Percentiles rank a stretch among this genome's conserved stretches.
phyloP scores from a whole-genome alignment of 2,797 vertebrate species.

The Setipinna tenuifilis region DNA sequence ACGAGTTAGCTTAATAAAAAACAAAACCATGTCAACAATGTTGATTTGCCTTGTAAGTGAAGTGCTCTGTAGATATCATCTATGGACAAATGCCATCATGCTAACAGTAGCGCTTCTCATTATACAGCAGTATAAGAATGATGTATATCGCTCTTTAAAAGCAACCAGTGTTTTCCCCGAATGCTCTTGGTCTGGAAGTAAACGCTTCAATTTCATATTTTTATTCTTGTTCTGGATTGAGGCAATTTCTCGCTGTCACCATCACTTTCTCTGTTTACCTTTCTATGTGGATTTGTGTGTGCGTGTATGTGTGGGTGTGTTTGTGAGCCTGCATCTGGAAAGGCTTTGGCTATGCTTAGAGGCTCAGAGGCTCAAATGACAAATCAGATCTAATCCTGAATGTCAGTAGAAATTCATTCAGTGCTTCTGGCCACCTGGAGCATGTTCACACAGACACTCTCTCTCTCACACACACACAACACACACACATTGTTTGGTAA shows the following conservation, averaged over 20 bases:
- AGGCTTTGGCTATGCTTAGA: not conserved
- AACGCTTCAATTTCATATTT: not conserved
- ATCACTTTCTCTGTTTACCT: not conserved
- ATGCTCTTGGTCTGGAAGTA: not conserved
- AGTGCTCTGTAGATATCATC: not conserved
- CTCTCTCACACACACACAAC: conserved; percentile 41
- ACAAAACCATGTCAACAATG: not conserved
- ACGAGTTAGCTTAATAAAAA: not conserved
- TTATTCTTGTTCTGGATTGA: not conserved
- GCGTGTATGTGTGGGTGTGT: not conserved
- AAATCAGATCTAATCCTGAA: conserved; percentile 47
- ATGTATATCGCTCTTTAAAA: not conserved
- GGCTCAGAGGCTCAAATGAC: conserved; percentile 37
- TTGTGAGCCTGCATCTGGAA: not conserved
- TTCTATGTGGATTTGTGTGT: not conserved
- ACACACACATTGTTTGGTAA: conserved; percentile 29
- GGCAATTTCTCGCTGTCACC: conserved; percentile 11
- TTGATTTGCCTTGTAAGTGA: not conserved
- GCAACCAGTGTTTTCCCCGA: not conserved
- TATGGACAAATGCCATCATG: not conserved
- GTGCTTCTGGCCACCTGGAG: conserved; percentile 34
- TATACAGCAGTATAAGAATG: not conserved
- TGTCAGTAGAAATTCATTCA: conserved; percentile 29
- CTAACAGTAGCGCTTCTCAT: not conserved
- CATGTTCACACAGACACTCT: conserved; percentile 43